Conservation (phyloP, 2,888 invertebrate genomes). For the Rhopalosiphum nymphaeae region DNA sequence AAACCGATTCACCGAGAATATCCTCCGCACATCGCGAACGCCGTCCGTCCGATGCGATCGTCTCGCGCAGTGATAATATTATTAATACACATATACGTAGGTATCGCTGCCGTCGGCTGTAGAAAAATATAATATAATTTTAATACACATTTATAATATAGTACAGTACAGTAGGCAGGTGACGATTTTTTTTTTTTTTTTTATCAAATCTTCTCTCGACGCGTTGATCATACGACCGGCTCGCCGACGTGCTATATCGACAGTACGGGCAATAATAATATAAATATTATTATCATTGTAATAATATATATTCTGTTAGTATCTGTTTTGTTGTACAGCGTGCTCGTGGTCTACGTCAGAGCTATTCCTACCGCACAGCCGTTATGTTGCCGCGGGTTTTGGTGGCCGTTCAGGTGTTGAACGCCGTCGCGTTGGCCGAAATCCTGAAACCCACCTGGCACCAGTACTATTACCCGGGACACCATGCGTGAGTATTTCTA, state of each 20-base stretch:
- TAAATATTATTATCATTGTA: neutral
- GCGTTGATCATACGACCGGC: neutral
- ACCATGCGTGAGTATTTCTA: slow-evolving; percentile 65
- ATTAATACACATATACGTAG: neutral
- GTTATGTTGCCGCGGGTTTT: neutral
- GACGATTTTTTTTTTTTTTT: neutral
- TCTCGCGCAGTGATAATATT: neutral
- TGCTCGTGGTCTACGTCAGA: neutral
- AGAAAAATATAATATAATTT: neutral
- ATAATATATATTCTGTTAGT: neutral
- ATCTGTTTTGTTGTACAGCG: neutral
- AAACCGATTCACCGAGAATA: neutral
- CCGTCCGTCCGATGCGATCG: neutral
- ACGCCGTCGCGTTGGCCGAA: slow-evolving; percentile 35
- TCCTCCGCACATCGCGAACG: neutral
- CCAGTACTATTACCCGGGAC: slow-evolving; percentile 66
- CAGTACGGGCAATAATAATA: neutral
- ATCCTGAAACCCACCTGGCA: slow-evolving; percentile 66
- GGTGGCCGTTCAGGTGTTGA: neutral
- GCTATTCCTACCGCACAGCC: neutral
- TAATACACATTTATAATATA: neutral
- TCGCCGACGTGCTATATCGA: neutral
- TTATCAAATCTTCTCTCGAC: neutral
- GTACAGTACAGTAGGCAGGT: neutral
- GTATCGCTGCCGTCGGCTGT: neutral